Conservation (phyloP, 2,113 vertebrate species). For the Caretta caretta region DNA sequence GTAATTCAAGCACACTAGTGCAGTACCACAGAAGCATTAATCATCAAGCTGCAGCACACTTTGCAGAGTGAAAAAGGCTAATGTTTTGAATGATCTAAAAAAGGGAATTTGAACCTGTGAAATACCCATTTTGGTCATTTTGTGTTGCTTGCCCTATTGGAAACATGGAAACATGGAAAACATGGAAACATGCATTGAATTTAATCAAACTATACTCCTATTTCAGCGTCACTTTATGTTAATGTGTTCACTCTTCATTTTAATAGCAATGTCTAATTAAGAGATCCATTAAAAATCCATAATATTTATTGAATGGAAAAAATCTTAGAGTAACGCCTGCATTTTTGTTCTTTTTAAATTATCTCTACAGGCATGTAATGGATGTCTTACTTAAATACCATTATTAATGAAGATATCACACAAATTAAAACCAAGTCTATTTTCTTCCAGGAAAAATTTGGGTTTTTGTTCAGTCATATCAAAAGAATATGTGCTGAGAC, state of each 20-base stretch:
- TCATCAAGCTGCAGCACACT: not conserved
- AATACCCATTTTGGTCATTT: not conserved
- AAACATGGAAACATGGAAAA: not conserved
- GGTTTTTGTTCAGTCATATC: not conserved
- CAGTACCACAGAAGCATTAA: slow-evolving; percentile 11
- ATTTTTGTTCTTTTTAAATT: not conserved
- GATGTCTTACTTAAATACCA: slow-evolving; percentile 17
- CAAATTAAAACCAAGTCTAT: not conserved
- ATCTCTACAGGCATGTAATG: not conserved
- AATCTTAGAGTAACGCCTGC: not conserved
- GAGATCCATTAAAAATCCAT: slow-evolving; percentile 18
- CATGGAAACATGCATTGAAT: not conserved
- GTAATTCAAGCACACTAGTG: not conserved
- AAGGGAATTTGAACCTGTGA: not conserved
- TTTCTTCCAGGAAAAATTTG: rapidly evolving
- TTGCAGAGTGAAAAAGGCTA: not conserved
- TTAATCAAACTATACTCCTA: not conserved
- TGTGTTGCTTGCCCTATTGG: not conserved
- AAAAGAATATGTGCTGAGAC: not conserved
- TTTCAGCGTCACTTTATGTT: not conserved
- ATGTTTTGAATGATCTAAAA: not conserved
- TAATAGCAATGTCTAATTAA: not conserved
- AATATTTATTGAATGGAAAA: slow-evolving; percentile 9
- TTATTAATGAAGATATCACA: slow-evolving; percentile 24
- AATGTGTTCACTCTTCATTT: not conserved